These are phyloP conservation scores for Dynastes grantii DNA, from an alignment of 2,888 invertebrate species.

Conservation along the genomic window DNA sequence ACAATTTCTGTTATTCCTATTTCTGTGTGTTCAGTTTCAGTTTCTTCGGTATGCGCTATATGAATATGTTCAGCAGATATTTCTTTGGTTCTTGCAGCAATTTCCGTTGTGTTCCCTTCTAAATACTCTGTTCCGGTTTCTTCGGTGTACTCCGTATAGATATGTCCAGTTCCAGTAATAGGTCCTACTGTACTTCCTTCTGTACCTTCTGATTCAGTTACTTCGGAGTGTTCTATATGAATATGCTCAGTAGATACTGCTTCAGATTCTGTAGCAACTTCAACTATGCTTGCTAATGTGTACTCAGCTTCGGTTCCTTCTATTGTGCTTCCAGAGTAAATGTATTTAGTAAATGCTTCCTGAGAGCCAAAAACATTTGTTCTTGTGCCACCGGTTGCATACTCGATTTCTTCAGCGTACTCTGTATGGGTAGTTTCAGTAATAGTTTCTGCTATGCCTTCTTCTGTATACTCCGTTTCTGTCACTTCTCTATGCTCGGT, in stretches of 20 bases:
- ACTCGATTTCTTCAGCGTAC: not conserved
- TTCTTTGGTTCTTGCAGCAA: not conserved
- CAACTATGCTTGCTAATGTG: too few relatives aligned
- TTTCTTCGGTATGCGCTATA: not conserved
- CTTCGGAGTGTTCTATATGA: too few relatives aligned
- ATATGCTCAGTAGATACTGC: too few relatives aligned
- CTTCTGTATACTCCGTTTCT: constrained; percentile 1
- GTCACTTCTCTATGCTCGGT: not conserved
- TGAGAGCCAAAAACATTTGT: too few relatives aligned
- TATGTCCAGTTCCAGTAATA: too few relatives aligned
- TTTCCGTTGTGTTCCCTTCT: not conserved
- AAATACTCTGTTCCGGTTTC: not conserved
- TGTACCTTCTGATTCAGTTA: too few relatives aligned
- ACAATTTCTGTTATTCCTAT: not conserved
- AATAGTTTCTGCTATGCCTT: not conserved
- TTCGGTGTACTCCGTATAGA: not conserved
- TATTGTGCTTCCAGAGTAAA: too few relatives aligned
- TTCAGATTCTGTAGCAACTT: too few relatives aligned
- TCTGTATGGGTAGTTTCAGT: not conserved
- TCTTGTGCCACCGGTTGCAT: too few relatives aligned
- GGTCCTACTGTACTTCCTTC: too few relatives aligned
- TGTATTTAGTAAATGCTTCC: too few relatives aligned
- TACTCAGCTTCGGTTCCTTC: not conserved
- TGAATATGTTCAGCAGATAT: constrained; percentile 13
- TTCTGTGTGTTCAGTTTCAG: constrained; percentile 20